Evolutionary conservation across 2,888 invertebrate species (phyloP), one percentile per base, ranked within the genome.

Genomic region (Meloe dianella): DNA sequence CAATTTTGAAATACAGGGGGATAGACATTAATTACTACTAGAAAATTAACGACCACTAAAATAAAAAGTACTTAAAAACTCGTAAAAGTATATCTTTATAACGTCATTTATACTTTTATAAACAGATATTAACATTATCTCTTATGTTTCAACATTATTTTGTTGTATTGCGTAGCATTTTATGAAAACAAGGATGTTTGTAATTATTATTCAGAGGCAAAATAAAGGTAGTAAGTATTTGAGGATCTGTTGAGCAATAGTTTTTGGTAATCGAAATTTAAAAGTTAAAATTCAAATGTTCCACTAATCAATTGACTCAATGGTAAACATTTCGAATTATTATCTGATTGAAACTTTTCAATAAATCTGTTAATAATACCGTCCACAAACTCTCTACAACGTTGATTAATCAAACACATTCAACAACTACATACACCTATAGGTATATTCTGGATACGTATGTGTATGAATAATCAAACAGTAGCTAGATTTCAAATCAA

Each of bases 331-430:
- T 27, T 35, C 12, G 14, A 32, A 32, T 32, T 32, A 32, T 32
- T 32, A n/a, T 41, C n/a, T 17, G 41, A 41, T 41, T 41, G 35
- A 12, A 35, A 27, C 2, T 27, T 32, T 32, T 32, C 32, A 32
- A 32, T 32, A 7, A 32, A 41, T 41, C n/a, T 41, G 41, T 41
- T 41, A 41, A 41, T 41, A 41, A 41, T 41, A 41, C n/a, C 41
- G 14, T 41, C 41, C 7, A 41, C 41, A 41, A 41, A 41, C 17
- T 41, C 5, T 3, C 4, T 17, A 17, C 17, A 17, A n/a, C 38
- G 14, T 38, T 41, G 17, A n/a, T 17, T 17, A 41, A 17, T 41
- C 17, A 8, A 17, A 17, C 7, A 7, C 32, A 32, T 32, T 41
- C 41, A 41, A 41, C 41, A 41, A 41, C 17, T 17, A 41, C 17